Evolutionary conservation across 2,113 vertebrate genomes (phyloP).

Genomic region (Aptenodytes patagonicus): DNA sequence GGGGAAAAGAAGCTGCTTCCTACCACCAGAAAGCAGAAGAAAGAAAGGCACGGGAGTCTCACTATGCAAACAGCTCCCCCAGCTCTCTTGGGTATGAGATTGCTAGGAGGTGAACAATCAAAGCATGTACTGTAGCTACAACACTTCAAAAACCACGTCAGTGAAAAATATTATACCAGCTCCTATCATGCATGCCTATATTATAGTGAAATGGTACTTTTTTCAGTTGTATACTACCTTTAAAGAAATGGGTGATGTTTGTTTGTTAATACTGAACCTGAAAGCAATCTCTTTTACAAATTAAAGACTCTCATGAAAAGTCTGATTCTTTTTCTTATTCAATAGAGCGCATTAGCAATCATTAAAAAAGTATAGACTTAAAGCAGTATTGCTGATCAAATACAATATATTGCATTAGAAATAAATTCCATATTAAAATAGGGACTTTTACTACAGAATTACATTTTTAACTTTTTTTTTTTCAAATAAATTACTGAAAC

Average conservation of each 20-base stretch:
- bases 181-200: not conserved
- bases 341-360: not conserved
- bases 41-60: not conserved
- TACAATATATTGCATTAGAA: slow-evolving; percentile 72
- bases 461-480: slow-evolving; percentile 75
- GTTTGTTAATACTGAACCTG: not conserved
- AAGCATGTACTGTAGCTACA: not conserved
- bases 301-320: not conserved
- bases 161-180: not conserved
- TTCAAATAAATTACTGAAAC: slow-evolving; percentile 80
- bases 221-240: not conserved
- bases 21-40: not conserved
- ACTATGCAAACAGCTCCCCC: not conserved
- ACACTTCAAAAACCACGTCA: not conserved
- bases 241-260: not conserved
- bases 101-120: not conserved
- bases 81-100: not conserved
- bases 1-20: not conserved
- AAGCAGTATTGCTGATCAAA: slow-evolving; percentile 69
- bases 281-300: not conserved
- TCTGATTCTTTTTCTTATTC: not conserved
- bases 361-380: slow-evolving; percentile 30
- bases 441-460: slow-evolving; percentile 71
- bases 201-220: not conserved
- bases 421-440: slow-evolving; percentile 78